Evolutionary conservation across 2,888 invertebrate species (phyloP).

Genomic region (Callosobruchus maculatus): DNA sequence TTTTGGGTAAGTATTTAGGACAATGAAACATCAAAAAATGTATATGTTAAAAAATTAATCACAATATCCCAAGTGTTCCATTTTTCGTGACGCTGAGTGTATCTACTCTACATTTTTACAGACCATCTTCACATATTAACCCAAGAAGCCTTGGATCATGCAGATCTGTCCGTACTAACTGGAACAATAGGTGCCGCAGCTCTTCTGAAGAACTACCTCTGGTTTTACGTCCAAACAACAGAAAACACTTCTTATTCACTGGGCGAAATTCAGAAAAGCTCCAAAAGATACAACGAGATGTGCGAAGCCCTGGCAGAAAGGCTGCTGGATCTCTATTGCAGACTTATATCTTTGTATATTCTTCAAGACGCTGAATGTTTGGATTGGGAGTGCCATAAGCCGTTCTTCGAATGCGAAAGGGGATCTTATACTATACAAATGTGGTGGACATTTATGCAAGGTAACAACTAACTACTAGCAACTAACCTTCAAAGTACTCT

Average conservation of each 20-base stretch:
- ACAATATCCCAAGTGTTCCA: too few species aligned
- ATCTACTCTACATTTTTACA: too few species aligned
- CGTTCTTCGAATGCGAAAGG: conserved; percentile 69
- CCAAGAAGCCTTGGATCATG: conserved; percentile 82
- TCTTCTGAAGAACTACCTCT: conserved; percentile 71
- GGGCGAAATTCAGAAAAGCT: conserved; percentile 51
- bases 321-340: conserved; percentile 74
- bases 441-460: conserved; percentile 87
- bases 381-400: conserved; percentile 64
- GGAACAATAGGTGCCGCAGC: conserved; percentile 80
- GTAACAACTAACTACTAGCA: conserved; percentile 41
- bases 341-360: conserved; percentile 73
- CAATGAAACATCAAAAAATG: too few species aligned
- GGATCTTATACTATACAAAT: conserved; percentile 81
- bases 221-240: conserved; percentile 68
- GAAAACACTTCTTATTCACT: conserved; percentile 27
- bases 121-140: conserved; percentile 76
- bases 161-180: conserved; percentile 75
- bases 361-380: conserved; percentile 79
- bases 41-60: too few species aligned
- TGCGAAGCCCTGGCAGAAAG: conserved; percentile 81
- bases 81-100: too few species aligned
- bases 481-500: too few species aligned
- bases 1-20: too few species aligned
- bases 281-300: conserved; percentile 78